Conservation (phyloP, 2,888 invertebrate species). For the Agonopterix heracliana region DNA sequence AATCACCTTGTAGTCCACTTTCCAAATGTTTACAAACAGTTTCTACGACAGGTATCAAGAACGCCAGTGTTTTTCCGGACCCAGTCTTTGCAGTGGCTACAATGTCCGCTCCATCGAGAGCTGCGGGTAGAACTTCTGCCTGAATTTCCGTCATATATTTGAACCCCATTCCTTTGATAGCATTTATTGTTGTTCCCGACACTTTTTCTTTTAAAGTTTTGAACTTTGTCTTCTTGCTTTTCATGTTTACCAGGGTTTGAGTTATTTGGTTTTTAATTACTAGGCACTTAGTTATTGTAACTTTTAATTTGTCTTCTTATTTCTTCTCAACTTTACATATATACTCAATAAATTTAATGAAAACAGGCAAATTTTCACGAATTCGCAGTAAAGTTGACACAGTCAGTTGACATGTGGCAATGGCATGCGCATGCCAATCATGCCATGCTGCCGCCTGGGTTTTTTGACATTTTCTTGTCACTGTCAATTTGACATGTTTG, state of each 20-base stretch:
- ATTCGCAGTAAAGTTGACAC: no score
- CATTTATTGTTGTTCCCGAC: constrained; percentile 84
- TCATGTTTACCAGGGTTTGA: constrained; percentile 22
- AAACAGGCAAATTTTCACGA: no score
- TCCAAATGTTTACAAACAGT: constrained; percentile 79
- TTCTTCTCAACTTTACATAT: no score
- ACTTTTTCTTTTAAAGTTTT: constrained; percentile 77
- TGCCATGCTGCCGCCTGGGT: no score
- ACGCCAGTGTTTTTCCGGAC: constrained; percentile 97
- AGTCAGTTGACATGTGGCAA: no score
- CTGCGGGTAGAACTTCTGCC: constrained; percentile 87
- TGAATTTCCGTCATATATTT: constrained; percentile 96
- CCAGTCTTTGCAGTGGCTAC: constrained; percentile 98
- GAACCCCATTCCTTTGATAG: constrained; percentile 91
- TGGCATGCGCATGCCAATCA: no score
- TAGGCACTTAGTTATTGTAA: no score
- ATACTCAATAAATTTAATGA: no score
- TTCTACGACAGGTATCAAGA: constrained; percentile 95
- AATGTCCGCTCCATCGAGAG: constrained; percentile 92
- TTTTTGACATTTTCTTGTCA: no score
- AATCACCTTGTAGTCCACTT: constrained; percentile 26
- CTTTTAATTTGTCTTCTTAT: no score
- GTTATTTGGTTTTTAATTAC: background rate
- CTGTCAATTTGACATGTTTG: no score
- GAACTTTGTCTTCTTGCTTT: constrained; percentile 52